These are phyloP conservation scores for Sinocyclocheilus grahami DNA, from an alignment of 2,113 vertebrate species.

Conservation along the genomic window DNA sequence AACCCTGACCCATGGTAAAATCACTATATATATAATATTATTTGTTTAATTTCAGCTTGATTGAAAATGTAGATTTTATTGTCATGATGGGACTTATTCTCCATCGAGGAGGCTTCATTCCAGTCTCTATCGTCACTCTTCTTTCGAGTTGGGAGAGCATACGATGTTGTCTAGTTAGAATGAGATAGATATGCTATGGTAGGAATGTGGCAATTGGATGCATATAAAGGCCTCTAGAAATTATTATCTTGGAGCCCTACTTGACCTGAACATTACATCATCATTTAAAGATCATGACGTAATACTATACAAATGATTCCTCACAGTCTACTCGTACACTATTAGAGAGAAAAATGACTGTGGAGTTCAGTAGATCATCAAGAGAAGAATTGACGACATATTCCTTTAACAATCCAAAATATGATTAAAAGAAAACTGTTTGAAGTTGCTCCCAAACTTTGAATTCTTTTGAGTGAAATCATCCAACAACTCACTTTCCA, in stretches of 20 bases:
- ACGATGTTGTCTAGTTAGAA: background rate
- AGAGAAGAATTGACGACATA: background rate
- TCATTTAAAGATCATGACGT: background rate
- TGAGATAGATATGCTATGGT: background rate
- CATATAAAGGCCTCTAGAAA: background rate
- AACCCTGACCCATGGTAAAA: too few species aligned
- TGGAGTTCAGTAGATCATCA: background rate
- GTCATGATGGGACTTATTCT: background rate
- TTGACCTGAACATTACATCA: background rate
- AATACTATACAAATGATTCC: background rate
- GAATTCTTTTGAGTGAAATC: constrained; percentile 34
- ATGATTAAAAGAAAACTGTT: background rate
- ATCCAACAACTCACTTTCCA: constrained; percentile 21
- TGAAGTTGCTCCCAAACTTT: constrained; percentile 6
- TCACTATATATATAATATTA: too few species aligned
- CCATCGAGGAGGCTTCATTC: background rate
- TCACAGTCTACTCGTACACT: background rate
- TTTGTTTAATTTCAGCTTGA: background rate
- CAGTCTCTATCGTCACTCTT: background rate
- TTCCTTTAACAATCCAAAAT: background rate
- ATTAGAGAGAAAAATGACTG: background rate
- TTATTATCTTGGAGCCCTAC: background rate
- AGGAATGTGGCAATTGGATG: background rate
- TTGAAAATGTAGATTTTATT: background rate
- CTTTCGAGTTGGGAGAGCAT: background rate